Evolutionary conservation across 2,888 invertebrate genomes (phyloP), one percentile per base, ranked within the genome.

Genomic region (Molanna angustata): DNA sequence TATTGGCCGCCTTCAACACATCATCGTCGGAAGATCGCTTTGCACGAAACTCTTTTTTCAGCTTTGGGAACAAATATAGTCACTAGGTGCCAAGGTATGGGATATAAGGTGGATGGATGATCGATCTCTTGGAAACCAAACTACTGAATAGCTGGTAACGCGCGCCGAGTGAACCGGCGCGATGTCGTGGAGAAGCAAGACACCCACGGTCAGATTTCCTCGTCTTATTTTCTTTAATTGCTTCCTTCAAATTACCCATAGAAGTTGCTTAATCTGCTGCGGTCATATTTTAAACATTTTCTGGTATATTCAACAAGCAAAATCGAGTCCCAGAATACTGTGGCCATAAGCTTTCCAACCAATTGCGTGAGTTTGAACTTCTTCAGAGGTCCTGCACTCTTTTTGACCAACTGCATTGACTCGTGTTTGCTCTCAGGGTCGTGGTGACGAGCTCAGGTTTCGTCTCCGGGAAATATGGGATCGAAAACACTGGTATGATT

Each of bases 361-460:
- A 51, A 53, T 18, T 45, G 17, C 40, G 51, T 40, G 51, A 61
- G 61, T 19, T 58, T 60, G 33, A 61, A 58, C 20, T 61, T 61
- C 49, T 60, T 60, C 3, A 55, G 57, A 1, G 58, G 56, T 47
- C 49, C 16, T 62, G 59, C 39, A 3, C 59, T 59, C 39, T 60
- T 63, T 61, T 33, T 33, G 33, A 33, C 33, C 33, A n/a, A 33
- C 33, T 62, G 61, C 47, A 46, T 37, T 9, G 56, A 60, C 32
- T 61, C 57, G 41, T 60, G 59, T 49, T 62, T 63, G 0, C 60
- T 59, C 54, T 62, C 59, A 59, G 61, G 59, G 50, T 59, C 59
- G 57, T 59, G 62, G 41, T 60, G 56, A 52, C 60, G 60, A 59
- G 63, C 60, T 60, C 61, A 63, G 41, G 61, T 62, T 61, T 62